Base-by-base conservation (phyloP, 2,797 vertebrate genomes). In the Phalanger gymnotis region DNA sequence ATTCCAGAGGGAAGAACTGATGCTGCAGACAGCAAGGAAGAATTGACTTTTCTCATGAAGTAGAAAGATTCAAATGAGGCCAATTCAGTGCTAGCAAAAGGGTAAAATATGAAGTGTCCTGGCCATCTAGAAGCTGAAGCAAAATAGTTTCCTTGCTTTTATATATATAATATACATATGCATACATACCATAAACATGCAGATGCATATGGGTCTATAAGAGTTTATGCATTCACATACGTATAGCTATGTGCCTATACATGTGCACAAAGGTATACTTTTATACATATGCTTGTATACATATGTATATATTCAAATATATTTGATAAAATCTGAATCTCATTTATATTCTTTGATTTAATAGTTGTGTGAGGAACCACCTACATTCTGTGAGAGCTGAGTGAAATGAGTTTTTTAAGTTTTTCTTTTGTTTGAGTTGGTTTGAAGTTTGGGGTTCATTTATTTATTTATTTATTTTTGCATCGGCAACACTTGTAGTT, bases 1-100 rank as follows among this genome's bases (percentile, higher is more conserved):
- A 99, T 98, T 99, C 99, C 99, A 92, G 99, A 99, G 96, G 99
- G 99, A 98, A 99, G 99, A 99, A 99, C 99, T 94, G 99, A 99
- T 97, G 99, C 99, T 98, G 99, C 99, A 1, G 99, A 99, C 98
- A 99, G 99, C 98, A 99, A 99, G 94, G 99, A 99, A 98, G 99
- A 99, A 97, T 99, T 99, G 96, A 99, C 99, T 99, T 99, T 99
- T 98, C 99, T 99, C 52, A 99, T 99, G 99, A 99, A 99, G 98
- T 99, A 99, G 99, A 99, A 99, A 98, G 99, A 99, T 96, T 99
- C 99, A 0, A 99, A 99, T 98, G 99, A 99, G 98, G 99, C 99
- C 22, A 99, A 99, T 98, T 98, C 99, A 98, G 99, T 99, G 73
- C 99, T 99, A 66, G 99, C 99, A 92, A 99, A 99, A 95, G 99